Base-by-base conservation (phyloP, 1,140 invertebrate genomes). In the Lepidostoma basale region DNA sequence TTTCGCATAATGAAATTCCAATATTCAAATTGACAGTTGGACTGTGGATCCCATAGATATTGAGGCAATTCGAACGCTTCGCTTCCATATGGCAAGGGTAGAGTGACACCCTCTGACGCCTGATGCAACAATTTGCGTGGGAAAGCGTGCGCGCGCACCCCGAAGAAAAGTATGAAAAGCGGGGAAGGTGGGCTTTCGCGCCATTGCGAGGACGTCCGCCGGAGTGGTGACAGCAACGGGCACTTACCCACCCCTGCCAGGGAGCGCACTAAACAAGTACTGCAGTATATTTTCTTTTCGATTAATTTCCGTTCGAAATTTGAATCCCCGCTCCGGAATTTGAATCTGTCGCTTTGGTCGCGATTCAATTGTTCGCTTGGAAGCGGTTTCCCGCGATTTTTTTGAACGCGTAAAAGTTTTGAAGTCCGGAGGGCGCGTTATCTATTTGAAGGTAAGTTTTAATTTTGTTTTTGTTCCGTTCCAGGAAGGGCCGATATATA, bases 51-150 rank as follows among this genome's bases (percentile, higher is more conserved):
- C n/a, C n/a, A 36, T n/a, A 9, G 33, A 9, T 36, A n/a, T 3
- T 2, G 14, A n/a, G 33, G 33, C 14, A 12, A n/a, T 36, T 36
- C 5, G 33, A 36, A 36, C 10, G 14, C 14, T 36, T 36, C 14
- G 9, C 33, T 12, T 36, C 33, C 33, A 36, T 36, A 36, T 36
- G 33, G 10, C 14, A 5, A n/a, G 5, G 9, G 1, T 1, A 12
- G 33, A 36, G 14, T 22, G 44, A 12, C 25, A 23, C 18, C 12
- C 23, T 49, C 22, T 49, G 45, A 49, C 45, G 45, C 45, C 45
- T 59, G 56, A 59, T 59, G 56, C 56, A 59, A 59, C 56, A 59
- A 36, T 25, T 59, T 3, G 39, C 22, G 56, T 36, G 56, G 56
- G 56, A 30, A 36, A 12, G 25, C 2, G 56, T 59, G 56, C 56